phyloP scores from a whole-genome alignment of 2,113 vertebrate species.

The Chamaea fasciata region DNA sequence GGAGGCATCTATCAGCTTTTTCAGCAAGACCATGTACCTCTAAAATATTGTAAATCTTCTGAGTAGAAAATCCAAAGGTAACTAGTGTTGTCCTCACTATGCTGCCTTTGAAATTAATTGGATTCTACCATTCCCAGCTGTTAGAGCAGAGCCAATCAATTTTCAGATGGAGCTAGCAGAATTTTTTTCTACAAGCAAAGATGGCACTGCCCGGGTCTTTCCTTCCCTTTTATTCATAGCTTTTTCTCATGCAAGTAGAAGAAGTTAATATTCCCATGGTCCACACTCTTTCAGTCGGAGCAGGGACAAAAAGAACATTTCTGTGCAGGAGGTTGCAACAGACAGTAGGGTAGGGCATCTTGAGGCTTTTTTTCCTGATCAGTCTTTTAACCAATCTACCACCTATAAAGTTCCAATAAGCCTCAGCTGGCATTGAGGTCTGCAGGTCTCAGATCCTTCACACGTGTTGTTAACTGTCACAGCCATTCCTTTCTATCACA shows the following conservation, averaged over 20 bases:
- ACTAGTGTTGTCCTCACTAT: not conserved
- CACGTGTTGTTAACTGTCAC: not conserved
- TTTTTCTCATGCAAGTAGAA: not conserved
- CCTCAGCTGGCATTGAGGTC: not conserved
- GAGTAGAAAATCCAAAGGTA: not conserved
- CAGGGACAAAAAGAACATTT: not conserved
- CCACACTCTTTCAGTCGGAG: not conserved
- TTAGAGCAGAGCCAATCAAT: not conserved
- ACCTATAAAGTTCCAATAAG: not conserved
- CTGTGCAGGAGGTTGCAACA: not conserved
- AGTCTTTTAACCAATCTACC: not conserved
- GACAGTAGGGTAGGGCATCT: fast-evolving
- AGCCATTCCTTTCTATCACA: not conserved
- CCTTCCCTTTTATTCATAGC: not conserved
- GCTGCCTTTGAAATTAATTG: not conserved
- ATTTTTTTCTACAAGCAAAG: not conserved
- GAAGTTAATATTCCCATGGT: not conserved
- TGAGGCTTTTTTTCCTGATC: not conserved
- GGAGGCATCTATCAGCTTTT: not conserved
- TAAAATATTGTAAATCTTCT: not conserved
- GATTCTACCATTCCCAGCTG: not conserved
- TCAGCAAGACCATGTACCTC: not conserved
- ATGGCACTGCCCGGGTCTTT: not conserved
- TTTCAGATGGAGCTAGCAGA: not conserved
- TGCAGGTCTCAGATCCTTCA: not conserved